Conservation (phyloP, 2,888 invertebrate species). For the Hoplodrina blanda region DNA sequence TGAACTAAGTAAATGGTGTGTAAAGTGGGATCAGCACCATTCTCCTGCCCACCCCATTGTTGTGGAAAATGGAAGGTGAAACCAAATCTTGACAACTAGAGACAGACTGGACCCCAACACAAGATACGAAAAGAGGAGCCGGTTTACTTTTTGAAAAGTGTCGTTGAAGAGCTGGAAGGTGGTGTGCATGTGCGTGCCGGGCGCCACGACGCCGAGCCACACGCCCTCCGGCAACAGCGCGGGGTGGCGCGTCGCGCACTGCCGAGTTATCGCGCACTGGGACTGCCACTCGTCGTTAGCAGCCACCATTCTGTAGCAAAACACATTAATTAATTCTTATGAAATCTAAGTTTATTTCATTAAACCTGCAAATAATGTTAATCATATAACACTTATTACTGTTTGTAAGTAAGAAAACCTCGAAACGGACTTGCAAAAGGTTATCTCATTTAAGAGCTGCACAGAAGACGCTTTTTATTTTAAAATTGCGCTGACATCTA, state of each 20-base stretch:
- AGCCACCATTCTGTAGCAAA: constrained; percentile 66
- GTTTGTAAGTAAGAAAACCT: not conserved
- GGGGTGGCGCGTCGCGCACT: constrained; percentile 70
- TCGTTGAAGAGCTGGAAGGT: constrained; percentile 72
- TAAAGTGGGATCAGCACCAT: constrained; percentile 4
- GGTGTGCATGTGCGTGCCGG: constrained; percentile 64
- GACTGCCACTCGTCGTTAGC: constrained; percentile 68
- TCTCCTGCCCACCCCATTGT: not conserved
- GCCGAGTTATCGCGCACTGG: constrained; percentile 62
- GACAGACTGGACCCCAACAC: too few species aligned
- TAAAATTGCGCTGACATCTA: constrained; percentile 6
- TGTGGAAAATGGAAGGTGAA: not conserved
- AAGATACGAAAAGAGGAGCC: not conserved
- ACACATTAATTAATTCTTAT: not conserved
- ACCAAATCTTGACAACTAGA: not conserved
- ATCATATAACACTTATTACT: not conserved
- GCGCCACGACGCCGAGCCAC: constrained; percentile 77
- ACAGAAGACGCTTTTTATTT: not conserved
- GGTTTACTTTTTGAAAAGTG: constrained; percentile 73
- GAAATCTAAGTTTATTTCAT: not conserved
- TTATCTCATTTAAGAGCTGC: constrained; percentile 3
- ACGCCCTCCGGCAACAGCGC: constrained; percentile 65
- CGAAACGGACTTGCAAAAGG: not conserved
- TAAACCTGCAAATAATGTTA: not conserved
- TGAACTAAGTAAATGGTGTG: constrained; percentile 5